Conservation (phyloP, 2,113 vertebrate genomes). For the Dicerorhinus sumatrensis region DNA sequence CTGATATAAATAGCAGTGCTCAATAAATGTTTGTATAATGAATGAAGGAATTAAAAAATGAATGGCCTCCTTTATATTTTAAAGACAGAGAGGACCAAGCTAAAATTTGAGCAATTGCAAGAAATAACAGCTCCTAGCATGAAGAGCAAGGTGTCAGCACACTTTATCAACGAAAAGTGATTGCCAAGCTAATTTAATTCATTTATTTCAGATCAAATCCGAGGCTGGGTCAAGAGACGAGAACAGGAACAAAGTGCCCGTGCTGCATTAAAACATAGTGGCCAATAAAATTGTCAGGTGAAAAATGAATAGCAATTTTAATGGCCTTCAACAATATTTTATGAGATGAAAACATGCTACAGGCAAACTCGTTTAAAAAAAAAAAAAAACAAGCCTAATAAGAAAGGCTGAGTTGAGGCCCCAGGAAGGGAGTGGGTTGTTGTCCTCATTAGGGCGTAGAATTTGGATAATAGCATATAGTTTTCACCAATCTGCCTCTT, state of each 20-base stretch:
- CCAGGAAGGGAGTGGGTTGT: neutral
- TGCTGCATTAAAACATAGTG: neutral
- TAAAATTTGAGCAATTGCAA: neutral
- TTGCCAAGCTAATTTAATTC: neutral
- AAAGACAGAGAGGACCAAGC: neutral
- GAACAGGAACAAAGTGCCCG: accelerated
- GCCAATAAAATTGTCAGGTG: neutral
- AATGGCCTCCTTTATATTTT: neutral
- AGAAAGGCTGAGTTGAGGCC: neutral
- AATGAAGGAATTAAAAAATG: neutral
- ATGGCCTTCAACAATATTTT: neutral
- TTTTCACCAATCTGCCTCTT: neutral
- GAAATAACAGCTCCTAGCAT: neutral
- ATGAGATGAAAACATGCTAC: neutral
- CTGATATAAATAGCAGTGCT: neutral
- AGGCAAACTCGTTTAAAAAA: neutral
- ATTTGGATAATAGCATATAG: neutral
- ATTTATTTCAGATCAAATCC: constrained; percentile 25
- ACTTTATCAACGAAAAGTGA: neutral
- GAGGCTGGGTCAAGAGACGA: neutral
- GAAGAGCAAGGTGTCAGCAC: neutral
- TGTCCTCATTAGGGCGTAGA: neutral
- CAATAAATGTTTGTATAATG: neutral
- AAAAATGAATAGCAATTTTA: neutral
- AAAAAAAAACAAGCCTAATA: neutral